Percentiles rank a stretch among this genome's conserved stretches.
phyloP scores from a whole-genome alignment of 2,888 invertebrate genomes.

The Ecliptopera silaceata region DNA sequence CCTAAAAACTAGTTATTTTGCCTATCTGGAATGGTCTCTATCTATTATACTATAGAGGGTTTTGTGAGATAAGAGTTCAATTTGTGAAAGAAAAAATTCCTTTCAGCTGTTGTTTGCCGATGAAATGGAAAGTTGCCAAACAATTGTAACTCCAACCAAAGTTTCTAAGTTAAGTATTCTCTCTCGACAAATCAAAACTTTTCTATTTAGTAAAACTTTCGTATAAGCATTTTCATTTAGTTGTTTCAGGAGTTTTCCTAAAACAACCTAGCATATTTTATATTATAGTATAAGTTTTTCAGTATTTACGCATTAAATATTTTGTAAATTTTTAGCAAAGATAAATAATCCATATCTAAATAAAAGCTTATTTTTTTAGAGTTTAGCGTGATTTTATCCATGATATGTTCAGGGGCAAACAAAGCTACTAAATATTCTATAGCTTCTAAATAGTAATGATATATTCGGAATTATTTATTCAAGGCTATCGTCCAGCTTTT shows the following conservation, averaged over 20 bases:
- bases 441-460: conserved; percentile 49
- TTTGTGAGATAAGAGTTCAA: not conserved
- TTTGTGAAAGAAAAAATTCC: conserved; percentile 12
- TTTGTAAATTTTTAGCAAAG: too few relatives aligned
- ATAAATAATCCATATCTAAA: too few relatives aligned
- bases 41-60: not conserved
- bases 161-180: conserved; percentile 48
- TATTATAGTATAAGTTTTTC: too few relatives aligned
- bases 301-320: too few relatives aligned
- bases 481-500: conserved; percentile 57
- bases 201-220: conserved; percentile 40
- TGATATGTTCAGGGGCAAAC: not conserved
- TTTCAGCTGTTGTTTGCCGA: conserved; percentile 37
- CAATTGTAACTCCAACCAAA: conserved; percentile 50
- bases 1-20: too few relatives aligned
- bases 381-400: not conserved
- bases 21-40: too few relatives aligned
- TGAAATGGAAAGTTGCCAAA: conserved; percentile 54
- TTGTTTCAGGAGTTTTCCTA: too few relatives aligned
- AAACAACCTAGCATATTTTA: too few relatives aligned
- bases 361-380: not conserved
- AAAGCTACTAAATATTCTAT: conserved; percentile 43
- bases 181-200: conserved; percentile 58
- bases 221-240: conserved; percentile 17
- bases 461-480: conserved; percentile 65